A percentile compares a stretch with the other conserved stretches of the same genome.
These are phyloP conservation scores for Polydrusus cervinus DNA, from an alignment of 2,888 invertebrate species.

Conservation along the genomic window DNA sequence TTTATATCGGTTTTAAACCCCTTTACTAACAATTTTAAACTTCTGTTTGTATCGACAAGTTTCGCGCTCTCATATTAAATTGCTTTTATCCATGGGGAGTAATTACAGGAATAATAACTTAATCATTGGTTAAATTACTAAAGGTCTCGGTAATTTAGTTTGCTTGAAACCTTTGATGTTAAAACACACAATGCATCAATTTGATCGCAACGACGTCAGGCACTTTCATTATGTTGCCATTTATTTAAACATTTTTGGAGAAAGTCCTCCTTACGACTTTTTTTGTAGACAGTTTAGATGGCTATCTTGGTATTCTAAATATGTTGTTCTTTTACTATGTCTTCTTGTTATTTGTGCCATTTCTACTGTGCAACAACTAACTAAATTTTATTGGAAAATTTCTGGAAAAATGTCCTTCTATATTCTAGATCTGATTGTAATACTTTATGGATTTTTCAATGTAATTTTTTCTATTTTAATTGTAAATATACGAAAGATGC, in stretches of 20 bases:
- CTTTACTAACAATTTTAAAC: too few relatives aligned
- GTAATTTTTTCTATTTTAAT: background rate
- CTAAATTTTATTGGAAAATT: background rate
- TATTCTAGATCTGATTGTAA: background rate
- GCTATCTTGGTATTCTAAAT: background rate
- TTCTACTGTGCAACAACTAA: background rate
- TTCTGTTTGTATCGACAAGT: too few relatives aligned
- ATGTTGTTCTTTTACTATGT: background rate
- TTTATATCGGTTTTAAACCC: too few relatives aligned
- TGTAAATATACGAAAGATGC: too few relatives aligned
- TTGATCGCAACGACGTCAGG: slow-evolving; percentile 16
- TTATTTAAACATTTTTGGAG: slow-evolving; percentile 7
- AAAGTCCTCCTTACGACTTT: slow-evolving; percentile 14
- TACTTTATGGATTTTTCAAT: background rate
- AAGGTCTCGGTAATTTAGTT: background rate
- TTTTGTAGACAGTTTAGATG: background rate
- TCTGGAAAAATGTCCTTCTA: background rate
- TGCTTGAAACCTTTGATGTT: background rate
- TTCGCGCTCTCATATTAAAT: too few relatives aligned
- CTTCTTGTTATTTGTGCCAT: background rate
- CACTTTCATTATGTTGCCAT: slow-evolving; percentile 1
- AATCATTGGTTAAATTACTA: too few relatives aligned
- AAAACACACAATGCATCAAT: background rate
- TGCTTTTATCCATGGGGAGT: too few relatives aligned
- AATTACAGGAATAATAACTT: too few relatives aligned